A percentile compares a stretch with the other conserved stretches of the same genome.
These are phyloP conservation scores for Nycticebus coucang DNA, from an alignment of 2,113 vertebrate genomes.

Conservation along the genomic window DNA sequence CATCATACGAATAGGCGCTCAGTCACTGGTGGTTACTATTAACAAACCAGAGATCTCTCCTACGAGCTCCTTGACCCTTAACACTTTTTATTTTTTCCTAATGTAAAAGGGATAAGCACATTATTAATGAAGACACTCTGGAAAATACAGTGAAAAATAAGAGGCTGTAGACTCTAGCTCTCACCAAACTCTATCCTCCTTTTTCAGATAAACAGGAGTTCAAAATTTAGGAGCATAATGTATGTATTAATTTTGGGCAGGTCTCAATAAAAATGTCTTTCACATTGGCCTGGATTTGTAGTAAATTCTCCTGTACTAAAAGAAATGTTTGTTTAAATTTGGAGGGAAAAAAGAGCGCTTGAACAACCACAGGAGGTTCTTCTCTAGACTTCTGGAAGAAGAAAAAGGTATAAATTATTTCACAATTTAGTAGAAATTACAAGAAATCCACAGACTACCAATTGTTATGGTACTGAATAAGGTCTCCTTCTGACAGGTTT, in stretches of 20 bases:
- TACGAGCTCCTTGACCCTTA: background rate
- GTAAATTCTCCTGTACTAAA: background rate
- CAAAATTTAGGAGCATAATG: background rate
- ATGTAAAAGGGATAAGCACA: background rate
- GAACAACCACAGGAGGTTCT: background rate
- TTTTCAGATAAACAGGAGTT: background rate
- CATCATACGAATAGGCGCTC: fast-evolving
- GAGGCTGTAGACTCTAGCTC: background rate
- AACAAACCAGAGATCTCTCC: background rate
- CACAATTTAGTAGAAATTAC: constrained; percentile 25
- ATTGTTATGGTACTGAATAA: background rate
- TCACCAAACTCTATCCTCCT: background rate
- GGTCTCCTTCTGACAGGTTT: background rate
- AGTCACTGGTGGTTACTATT: background rate
- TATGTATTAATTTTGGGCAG: background rate
- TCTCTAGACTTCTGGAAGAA: constrained; percentile 23
- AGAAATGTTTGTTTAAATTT: constrained; percentile 31
- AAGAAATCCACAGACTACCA: background rate
- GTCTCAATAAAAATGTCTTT: constrained; percentile 8
- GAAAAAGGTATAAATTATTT: constrained; percentile 9
- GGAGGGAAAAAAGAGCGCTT: background rate
- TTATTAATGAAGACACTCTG: background rate
- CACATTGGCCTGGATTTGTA: background rate
- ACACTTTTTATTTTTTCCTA: background rate
- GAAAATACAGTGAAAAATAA: background rate